A percentile compares a stretch with the other conserved stretches of the same genome.
Conservation (phyloP, 2,888 invertebrate genomes). For the Blastobasis lacticolella region DNA sequence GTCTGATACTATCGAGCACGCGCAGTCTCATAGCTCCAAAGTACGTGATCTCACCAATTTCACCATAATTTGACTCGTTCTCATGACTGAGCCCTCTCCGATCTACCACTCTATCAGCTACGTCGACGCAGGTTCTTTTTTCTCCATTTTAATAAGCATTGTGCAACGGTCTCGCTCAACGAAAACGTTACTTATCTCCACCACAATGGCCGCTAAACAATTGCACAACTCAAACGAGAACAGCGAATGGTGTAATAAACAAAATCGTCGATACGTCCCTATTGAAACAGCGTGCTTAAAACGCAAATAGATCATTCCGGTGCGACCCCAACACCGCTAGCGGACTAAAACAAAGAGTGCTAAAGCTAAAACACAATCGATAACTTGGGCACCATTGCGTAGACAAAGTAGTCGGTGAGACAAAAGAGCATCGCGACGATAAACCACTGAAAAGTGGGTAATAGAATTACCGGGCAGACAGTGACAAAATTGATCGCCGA, state of each 20-base stretch:
- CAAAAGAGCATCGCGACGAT: slow-evolving; percentile 2
- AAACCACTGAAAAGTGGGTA: slow-evolving; percentile 6
- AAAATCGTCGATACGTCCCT: no score
- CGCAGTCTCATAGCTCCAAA: slow-evolving; percentile 21
- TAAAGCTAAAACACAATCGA: neutral
- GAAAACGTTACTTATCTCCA: no score
- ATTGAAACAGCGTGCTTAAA: no score
- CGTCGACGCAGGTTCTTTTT: no score
- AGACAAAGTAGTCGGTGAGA: slow-evolving; percentile 3
- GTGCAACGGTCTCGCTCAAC: no score
- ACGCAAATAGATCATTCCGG: no score
- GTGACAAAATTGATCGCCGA: slow-evolving; percentile 37
- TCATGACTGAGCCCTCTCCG: slow-evolving; percentile 33
- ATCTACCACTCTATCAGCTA: no score
- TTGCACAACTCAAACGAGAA: no score
- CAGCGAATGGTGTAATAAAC: no score
- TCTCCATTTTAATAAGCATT: no score
- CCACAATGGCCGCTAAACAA: no score
- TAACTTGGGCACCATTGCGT: no score
- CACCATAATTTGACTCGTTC: slow-evolving; percentile 64
- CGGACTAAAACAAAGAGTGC: slow-evolving; percentile 1
- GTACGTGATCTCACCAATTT: slow-evolving; percentile 58
- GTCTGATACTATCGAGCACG: slow-evolving; percentile 49
- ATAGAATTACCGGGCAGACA: slow-evolving; percentile 26
- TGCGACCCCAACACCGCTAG: neutral